These are phyloP conservation scores for Motacilla alba DNA, from an alignment of 2,113 vertebrate genomes.

Conservation along the genomic window DNA sequence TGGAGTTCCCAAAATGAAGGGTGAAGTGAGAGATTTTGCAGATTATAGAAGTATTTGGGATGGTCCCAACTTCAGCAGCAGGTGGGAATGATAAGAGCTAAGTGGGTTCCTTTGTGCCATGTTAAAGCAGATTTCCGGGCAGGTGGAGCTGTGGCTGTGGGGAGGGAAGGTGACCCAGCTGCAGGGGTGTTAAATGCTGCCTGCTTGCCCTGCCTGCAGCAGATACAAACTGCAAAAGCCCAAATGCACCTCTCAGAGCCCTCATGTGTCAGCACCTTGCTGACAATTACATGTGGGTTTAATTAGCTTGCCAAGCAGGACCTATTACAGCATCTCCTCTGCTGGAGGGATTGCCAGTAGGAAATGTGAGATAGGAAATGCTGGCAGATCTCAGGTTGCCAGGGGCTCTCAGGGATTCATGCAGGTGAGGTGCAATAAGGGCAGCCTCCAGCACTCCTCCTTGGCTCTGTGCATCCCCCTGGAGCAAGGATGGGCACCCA, in stretches of 20 bases:
- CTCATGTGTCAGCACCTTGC: conserved; percentile 60
- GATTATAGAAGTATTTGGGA: background rate
- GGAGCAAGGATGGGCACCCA: background rate
- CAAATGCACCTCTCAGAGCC: background rate
- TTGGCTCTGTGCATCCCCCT: background rate
- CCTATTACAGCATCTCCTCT: conserved; percentile 65
- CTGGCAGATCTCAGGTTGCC: conserved; percentile 62
- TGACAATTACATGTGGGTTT: conserved; percentile 70
- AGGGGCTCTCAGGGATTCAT: conserved; percentile 44
- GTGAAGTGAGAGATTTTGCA: background rate
- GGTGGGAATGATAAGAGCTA: background rate
- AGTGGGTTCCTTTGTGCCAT: background rate
- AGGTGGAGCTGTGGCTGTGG: background rate
- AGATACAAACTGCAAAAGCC: background rate
- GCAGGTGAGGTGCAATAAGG: conserved; percentile 55
- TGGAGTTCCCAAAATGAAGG: background rate
- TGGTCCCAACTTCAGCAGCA: background rate
- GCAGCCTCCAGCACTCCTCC: background rate
- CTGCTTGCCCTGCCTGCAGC: background rate
- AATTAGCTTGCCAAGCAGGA: conserved; percentile 62
- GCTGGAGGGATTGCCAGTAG: conserved; percentile 75
- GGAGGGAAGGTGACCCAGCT: background rate
- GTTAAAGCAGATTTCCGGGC: background rate
- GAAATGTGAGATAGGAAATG: conserved; percentile 73
- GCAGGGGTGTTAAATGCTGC: background rate